Evolutionary conservation across 2,888 invertebrate genomes (phyloP), one percentile per base, ranked within the genome.

Genomic region (Chymomyza fuscimana): DNA sequence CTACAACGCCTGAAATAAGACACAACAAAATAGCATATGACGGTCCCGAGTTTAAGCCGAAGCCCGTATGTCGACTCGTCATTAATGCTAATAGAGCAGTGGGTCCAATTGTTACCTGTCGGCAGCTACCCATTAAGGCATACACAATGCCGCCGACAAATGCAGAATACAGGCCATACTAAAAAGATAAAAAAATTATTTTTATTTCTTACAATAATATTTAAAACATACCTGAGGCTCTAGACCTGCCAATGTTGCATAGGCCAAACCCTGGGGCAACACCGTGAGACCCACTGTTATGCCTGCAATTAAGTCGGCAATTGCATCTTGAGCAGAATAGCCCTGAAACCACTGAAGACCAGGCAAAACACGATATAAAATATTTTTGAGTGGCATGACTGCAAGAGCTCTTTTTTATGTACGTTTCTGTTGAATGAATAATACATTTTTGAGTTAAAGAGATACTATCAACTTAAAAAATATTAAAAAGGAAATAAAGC

Each of bases 151-250:
- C 97, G 1, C 98, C 98, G 92, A 97, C 94, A 92, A 98, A 98
- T 1, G 98, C 96, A 0, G 98, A 97, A 92, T 98, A 98, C 63
- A 99, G 93, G 4, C 98, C 98, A 92, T 97, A 98, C 97, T 98
- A 72, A 56, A 46, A 56, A 15, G 25, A n/a, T 1, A 12, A 62
- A 60, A 29, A 61, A 58, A 19, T 32, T 7, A 19, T 19, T 19
- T 7, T 1, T 54, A 10, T 22, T 19, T 58, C 4, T 5, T 9
- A 56, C 6, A 0, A 52, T 16, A 0, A 2, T n/a, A 16, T 52
- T 46, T 15, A 29, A 12, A 63, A 74, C 73, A 71, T 93, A 96
- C 96, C 94, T 96, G 96, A 46, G 97, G 96, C 89, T 96, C 95
- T 65, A 98, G 92, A 60, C 97, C 97, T 32, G 97, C 98, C 69